Percentiles rank a stretch among this genome's conserved stretches.
These are phyloP conservation scores for Drosophila sucinea DNA, from an alignment of 1,140 invertebrate genomes.

Conservation along the genomic window DNA sequence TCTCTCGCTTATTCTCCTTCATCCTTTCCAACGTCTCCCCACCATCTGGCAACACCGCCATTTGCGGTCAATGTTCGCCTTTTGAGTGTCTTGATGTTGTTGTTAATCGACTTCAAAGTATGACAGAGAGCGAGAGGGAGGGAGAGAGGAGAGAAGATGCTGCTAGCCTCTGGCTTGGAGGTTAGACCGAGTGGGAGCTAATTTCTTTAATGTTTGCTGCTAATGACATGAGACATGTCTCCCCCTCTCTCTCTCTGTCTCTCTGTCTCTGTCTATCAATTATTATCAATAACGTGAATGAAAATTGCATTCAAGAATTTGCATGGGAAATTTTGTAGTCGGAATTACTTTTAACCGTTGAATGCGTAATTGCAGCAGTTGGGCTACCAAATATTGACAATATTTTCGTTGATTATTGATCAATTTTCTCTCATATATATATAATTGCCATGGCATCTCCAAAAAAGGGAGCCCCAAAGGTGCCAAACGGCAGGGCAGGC, in stretches of 20 bases:
- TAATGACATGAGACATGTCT: conserved; percentile 22
- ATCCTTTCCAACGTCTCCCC: background rate
- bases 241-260: background rate
- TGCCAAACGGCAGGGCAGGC: conserved; percentile 63
- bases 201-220: conserved; percentile 46
- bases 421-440: background rate
- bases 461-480: conserved; percentile 37
- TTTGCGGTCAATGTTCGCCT: conserved; percentile 62
- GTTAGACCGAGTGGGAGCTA: conserved; percentile 41
- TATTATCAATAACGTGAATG: conserved; percentile 10
- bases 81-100: conserved; percentile 33
- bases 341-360: background rate
- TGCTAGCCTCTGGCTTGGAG: conserved; percentile 5
- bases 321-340: background rate
- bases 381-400: conserved; percentile 9
- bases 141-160: background rate
- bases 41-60: conserved; percentile 27
- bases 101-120: conserved; percentile 63
- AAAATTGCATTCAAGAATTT: conserved; percentile 6
- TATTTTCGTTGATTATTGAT: conserved; percentile 9
- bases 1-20: background rate
- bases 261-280: background rate
- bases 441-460: background rate
- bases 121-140: conserved; percentile 18
- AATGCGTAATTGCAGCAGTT: background rate